Evolutionary conservation across 2,888 invertebrate species (phyloP).

Genomic region (Aspidiotus rigidus): DNA sequence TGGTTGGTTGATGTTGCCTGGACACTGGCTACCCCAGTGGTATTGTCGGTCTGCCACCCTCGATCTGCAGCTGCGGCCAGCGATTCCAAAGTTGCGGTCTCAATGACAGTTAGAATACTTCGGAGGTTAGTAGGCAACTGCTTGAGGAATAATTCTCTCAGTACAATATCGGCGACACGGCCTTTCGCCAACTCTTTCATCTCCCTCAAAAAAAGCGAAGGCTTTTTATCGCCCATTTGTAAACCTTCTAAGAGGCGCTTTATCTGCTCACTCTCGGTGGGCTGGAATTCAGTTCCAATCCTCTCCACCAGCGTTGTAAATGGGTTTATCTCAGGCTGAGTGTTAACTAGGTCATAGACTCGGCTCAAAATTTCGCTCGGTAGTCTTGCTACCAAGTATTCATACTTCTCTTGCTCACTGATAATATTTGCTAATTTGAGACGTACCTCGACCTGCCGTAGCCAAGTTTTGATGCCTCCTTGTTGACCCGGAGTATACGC

Average conservation of each 20-base stretch:
- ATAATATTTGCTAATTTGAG: too few species aligned
- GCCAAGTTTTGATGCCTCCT: too few species aligned
- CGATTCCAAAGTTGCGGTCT: not conserved
- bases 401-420: too few species aligned
- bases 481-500: too few species aligned
- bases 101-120: not conserved
- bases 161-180: not conserved
- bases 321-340: not conserved
- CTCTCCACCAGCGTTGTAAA: not conserved
- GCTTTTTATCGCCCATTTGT: not conserved
- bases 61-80: not conserved
- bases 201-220: not conserved
- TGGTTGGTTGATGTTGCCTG: not conserved
- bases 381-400: too few species aligned
- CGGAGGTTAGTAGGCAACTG: not conserved
- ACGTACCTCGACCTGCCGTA: too few species aligned
- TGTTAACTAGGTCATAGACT: too few species aligned
- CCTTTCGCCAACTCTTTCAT: not conserved
- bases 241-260: not conserved
- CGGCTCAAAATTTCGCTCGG: too few species aligned
- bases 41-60: not conserved
- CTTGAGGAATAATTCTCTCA: slow-evolving; percentile 5
- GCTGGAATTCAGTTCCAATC: not conserved
- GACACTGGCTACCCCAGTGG: not conserved
- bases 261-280: not conserved